Evolutionary conservation across 2,113 vertebrate genomes (phyloP), one percentile per base, ranked within the genome.

Genomic region (Microcebus jonahi): DNA sequence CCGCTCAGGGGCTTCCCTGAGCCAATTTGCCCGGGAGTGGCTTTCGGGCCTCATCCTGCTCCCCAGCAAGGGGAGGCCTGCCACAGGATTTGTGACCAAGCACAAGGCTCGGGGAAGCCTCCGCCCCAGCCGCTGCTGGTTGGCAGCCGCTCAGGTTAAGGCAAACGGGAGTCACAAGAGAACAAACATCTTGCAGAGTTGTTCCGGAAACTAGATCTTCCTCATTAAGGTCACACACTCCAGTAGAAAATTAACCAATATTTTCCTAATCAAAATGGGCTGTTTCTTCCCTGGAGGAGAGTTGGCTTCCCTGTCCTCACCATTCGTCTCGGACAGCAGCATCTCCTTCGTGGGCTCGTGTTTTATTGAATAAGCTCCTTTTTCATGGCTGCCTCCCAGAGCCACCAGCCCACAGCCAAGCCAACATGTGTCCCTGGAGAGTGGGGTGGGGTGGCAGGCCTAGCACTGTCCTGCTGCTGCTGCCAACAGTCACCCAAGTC

Each of bases 241-340:
- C 27, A 36, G 55, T 68, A 25, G 81, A 96, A 94, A 90, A 83
- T 87, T 45, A 91, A 61, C 85, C 48, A 29, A 18, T 90, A 42
- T 88, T 93, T 95, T 88, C 63, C 29, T 75, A 84, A 91, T 61
- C 77, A 39, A 85, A 94, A 53, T 29, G 2, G 23, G 45, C 31
- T 48, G 50, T 86, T 85, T 61, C 80, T 50, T 80, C 59, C 59
- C 34, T 5, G 2, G 75, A 79, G 94, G 48, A 91, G 55, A 82
- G 50, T 50, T 25, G 42, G 61, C 61, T 12, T 12, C 4, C 77
- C 77, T 20, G 31, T 87, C 81, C n/a, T 67, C 27, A 21, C 45
- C 77, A 8, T 84, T 71, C 6, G 2, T 71, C 89, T 76, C 48
- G 25, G 61, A 89, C 63, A 39, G 79, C 71, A 71, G 84, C 79